Evolutionary conservation across 2,113 vertebrate species (phyloP), one percentile per base, ranked within the genome.

Genomic region (Tamias sibiricus): DNA sequence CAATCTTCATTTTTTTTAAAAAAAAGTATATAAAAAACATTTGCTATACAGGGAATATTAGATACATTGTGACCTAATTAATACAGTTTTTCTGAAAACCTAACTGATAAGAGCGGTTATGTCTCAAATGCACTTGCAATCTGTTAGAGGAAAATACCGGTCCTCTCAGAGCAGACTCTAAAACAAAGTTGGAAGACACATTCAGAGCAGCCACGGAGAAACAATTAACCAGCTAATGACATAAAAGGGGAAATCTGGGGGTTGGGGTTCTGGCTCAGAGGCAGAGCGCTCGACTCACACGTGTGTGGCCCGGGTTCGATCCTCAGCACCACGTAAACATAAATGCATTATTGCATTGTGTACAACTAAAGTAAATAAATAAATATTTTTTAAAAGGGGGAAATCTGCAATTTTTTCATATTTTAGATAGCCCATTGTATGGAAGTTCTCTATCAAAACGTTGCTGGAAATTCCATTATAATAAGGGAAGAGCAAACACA

Each of bases 381-480:
- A n/a, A n/a, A n/a, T n/a, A n/a, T n/a, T n/a, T n/a, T n/a, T n/a
- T n/a, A n/a, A 81, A 79, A 92, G 47, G 32, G 26, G 4, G 8
- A 47, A 92, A 83, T 49, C 54, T 30, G 13, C 19, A 11, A 40
- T 81, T 95, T 87, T 87, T 44, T 37, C 66, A 85, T 75, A 88
- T 54, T 95, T 95, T 62, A 81, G 54, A 49, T n/a, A 79, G 71
- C 9, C 72, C 54, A 42, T 2, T 80, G 32, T 22, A 94, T 40
- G 17, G 62, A 97, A 95, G 54, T 69, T 96, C 77, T 94, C 91
- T 54, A 98, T 98, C 79, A 97, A 96, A 97, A 97, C 49, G 81
- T 42, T 75, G 87, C 35, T 96, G 76, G 37, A 98, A 98, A 98
- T 97, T 97, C 92, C 95, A 96, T 95, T 98, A 97, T 91, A 97